A percentile compares a stretch with the other conserved stretches of the same genome.
Conservation (phyloP, 2,797 vertebrate species). For the Coregonus sp. region DNA sequence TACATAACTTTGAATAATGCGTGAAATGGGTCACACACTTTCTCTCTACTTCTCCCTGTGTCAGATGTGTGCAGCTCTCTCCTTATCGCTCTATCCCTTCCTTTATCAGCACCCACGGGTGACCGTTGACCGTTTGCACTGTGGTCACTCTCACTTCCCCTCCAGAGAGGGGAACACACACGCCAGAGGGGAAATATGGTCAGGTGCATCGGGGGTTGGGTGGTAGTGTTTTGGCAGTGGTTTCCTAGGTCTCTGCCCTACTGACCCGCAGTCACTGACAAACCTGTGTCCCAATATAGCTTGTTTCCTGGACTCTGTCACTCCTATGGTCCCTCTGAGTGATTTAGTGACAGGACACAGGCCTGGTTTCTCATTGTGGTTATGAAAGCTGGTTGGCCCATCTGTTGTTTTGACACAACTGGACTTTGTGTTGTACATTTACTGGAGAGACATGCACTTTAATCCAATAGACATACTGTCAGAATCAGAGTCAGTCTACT, state of each 20-base stretch:
- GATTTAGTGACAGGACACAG: conserved; percentile 32
- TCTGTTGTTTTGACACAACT: background rate
- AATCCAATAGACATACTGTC: too few species aligned
- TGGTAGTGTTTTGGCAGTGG: conserved; percentile 44
- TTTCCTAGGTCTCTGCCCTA: conserved; percentile 51
- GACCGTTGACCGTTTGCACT: conserved; percentile 58
- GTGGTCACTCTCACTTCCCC: conserved; percentile 62
- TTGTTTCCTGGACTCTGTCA: conserved; percentile 47
- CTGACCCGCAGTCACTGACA: conserved; percentile 39
- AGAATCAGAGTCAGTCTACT: too few species aligned
- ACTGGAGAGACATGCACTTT: background rate
- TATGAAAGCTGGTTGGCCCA: background rate
- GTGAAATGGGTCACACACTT: conserved; percentile 27
- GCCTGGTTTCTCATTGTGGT: background rate
- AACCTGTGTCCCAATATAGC: conserved; percentile 46
- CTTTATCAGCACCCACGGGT: conserved; percentile 18
- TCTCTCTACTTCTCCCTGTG: conserved; percentile 23
- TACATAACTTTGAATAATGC: conserved; percentile 46
- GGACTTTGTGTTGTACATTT: background rate
- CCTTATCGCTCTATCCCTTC: conserved; percentile 37
- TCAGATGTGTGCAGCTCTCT: conserved; percentile 49
- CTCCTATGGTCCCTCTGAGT: conserved; percentile 27
- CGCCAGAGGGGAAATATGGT: conserved; percentile 28
- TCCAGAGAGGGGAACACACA: conserved; percentile 27
- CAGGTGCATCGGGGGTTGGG: conserved; percentile 21